These are phyloP conservation scores for Cyclophora albipunctata DNA, from an alignment of 2,888 invertebrate genomes.

Conservation along the genomic window DNA sequence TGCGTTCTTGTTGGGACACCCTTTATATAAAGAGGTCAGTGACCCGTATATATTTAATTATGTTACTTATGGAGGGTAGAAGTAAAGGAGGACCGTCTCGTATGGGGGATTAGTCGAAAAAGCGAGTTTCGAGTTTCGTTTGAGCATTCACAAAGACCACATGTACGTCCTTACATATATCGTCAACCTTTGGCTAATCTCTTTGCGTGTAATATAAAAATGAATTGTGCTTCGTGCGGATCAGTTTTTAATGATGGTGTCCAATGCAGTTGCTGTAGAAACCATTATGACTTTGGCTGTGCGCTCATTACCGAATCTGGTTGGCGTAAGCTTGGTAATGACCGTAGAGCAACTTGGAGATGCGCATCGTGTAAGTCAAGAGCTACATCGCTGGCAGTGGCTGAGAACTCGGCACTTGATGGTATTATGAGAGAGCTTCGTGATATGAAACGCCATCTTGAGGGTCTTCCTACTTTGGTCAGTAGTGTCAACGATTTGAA, in stretches of 20 bases:
- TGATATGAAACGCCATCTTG: background rate
- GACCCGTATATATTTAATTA: no score
- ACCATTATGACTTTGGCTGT: background rate
- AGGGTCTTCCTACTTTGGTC: background rate
- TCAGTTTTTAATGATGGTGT: background rate
- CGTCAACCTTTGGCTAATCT: no score
- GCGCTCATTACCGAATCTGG: background rate
- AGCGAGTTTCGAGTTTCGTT: no score
- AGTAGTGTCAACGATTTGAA: background rate
- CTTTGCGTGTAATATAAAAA: background rate
- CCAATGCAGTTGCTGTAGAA: background rate
- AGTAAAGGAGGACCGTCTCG: no score
- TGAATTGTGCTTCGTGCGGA: background rate
- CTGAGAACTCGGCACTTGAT: background rate
- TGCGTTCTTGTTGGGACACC: no score
- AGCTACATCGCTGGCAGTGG: background rate
- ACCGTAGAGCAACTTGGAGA: background rate
- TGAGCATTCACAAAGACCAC: no score
- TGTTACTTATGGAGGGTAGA: no score
- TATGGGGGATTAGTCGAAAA: no score
- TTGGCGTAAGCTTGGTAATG: background rate
- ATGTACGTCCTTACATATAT: no score
- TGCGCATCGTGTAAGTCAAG: background rate
- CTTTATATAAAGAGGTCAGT: no score
- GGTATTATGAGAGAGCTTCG: background rate